A percentile compares a stretch with the other conserved stretches of the same genome.
These are phyloP conservation scores for Elaphurus davidianus DNA, from an alignment of 2,113 vertebrate genomes.

Conservation along the genomic window DNA sequence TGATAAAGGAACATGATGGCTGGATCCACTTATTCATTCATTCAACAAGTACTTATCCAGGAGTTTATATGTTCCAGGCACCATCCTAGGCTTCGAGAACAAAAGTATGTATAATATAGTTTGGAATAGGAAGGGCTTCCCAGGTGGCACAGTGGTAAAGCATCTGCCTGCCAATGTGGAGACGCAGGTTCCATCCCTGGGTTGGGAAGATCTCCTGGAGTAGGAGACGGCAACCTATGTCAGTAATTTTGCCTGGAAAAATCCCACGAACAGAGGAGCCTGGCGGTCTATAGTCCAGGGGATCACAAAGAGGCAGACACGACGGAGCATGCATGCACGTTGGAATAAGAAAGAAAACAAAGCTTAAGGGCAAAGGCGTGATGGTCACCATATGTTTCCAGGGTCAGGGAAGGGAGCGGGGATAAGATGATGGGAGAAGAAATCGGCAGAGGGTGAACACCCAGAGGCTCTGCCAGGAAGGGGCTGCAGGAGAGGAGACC, in stretches of 20 bases:
- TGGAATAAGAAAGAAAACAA: neutral
- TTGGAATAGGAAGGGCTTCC: neutral
- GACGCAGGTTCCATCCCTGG: neutral
- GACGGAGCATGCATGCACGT: fast-evolving
- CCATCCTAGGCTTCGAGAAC: neutral
- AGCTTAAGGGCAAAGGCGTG: neutral
- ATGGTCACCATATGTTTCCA: fast-evolving
- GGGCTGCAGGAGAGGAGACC: no score
- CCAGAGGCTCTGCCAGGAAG: no score
- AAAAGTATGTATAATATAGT: neutral
- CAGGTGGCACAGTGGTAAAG: neutral
- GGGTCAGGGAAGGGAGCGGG: neutral
- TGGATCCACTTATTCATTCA: neutral
- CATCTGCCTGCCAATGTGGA: neutral
- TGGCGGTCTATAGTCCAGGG: neutral
- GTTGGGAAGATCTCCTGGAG: neutral
- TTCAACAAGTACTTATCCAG: neutral
- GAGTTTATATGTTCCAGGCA: neutral
- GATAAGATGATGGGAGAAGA: neutral
- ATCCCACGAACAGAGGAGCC: neutral
- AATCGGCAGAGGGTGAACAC: neutral
- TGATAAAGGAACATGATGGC: neutral
- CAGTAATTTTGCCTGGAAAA: neutral
- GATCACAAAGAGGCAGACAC: neutral
- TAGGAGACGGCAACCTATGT: neutral